Evolutionary conservation across 2,113 vertebrate genomes (phyloP), one percentile per base, ranked within the genome.

Genomic region (Gobio gobio): DNA sequence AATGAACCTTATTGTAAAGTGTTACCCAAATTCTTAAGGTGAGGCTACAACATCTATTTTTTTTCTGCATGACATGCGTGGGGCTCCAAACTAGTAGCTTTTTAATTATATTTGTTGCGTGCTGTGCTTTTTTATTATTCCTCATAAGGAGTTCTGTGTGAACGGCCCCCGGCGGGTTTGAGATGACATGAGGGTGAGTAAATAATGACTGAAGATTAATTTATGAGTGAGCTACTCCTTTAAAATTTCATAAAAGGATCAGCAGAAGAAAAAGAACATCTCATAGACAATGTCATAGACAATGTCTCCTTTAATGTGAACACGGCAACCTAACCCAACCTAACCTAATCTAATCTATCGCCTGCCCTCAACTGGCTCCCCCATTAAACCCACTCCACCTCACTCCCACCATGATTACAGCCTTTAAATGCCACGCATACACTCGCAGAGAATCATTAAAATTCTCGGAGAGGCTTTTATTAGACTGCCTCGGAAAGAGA

Each of bases 371-470:
- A 56, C 74, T 56, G 16, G 74, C 8, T 56, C 49, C 59, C 78
- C 43, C 43, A 80, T 81, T 66, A 66, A 66, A 81, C 47, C 59
- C 78, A 61, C 58, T 81, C 78, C 78, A 77, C 29, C 75, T 58
- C 51, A 13, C 51, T 77, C 51, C 51, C 29, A 22, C 78, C 24
- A 10, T 33, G 64, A 81, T 66, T 81, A 66, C 78, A 81, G 78
- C 58, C 78, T 81, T 81, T 81, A 66, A 81, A 81, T 70, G 47
- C 51, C 83, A 85, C 33, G 54, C 26, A 54, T 49, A 73, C 58
- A 73, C 40, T 59, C 26, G 20, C 56, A n/a, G 9, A n/a, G 47
- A 22, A 77, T 54, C 73, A 78, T 76, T 68, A 43, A 33, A 13
- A 36, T 68, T 68, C 29, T 54, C 59, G 5, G 2, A 81, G n/a